These are phyloP conservation scores for Cinclus cinclus DNA, from an alignment of 2,113 vertebrate species.

Conservation along the genomic window DNA sequence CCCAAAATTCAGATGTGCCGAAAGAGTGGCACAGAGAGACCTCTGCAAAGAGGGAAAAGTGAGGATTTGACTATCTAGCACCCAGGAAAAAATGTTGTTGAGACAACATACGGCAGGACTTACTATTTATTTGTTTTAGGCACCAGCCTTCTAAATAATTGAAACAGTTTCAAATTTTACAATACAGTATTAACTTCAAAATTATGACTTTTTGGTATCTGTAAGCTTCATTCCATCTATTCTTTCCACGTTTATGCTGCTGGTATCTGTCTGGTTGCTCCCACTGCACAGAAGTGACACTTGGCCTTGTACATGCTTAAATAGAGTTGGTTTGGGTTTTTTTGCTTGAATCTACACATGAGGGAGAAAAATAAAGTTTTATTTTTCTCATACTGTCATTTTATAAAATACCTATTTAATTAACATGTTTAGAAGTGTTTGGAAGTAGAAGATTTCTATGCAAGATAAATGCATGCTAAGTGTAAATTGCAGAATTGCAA, in stretches of 20 bases:
- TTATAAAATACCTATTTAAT: background rate
- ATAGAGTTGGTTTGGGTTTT: background rate
- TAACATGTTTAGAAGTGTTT: background rate
- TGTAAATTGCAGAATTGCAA: background rate
- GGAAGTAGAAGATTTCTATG: background rate
- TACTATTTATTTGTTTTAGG: background rate
- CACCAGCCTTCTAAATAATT: background rate
- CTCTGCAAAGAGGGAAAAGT: background rate
- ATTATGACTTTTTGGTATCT: background rate
- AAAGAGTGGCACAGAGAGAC: background rate
- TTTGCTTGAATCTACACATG: background rate
- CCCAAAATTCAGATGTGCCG: background rate
- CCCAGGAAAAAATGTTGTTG: background rate
- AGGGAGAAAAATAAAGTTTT: background rate
- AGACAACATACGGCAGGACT: background rate
- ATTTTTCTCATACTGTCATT: background rate
- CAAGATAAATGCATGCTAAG: background rate
- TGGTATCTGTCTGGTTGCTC: background rate
- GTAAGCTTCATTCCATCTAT: slow-evolving; percentile 3
- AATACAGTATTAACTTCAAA: background rate
- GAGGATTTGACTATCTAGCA: background rate
- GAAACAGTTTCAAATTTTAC: background rate
- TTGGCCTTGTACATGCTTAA: background rate
- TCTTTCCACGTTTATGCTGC: background rate
- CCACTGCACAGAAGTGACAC: background rate